phyloP scores from a whole-genome alignment of 2,888 invertebrate species.

The Ptychoptera contaminata region DNA sequence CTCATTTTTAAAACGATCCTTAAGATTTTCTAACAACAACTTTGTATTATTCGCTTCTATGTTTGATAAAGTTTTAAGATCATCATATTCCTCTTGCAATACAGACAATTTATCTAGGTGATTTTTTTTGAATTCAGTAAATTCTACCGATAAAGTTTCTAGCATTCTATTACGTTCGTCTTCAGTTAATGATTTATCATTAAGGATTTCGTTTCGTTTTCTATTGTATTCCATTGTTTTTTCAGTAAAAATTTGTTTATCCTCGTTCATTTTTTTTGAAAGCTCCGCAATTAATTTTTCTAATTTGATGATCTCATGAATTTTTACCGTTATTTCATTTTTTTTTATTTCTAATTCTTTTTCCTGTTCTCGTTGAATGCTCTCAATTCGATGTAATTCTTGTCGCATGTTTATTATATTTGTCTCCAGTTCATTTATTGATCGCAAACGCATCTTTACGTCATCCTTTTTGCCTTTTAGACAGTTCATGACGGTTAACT shows the following conservation, averaged over 20 bases:
- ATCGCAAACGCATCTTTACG: neutral
- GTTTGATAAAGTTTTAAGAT: neutral
- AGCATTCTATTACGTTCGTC: neutral
- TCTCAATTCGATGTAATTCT: neutral
- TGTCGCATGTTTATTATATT: neutral
- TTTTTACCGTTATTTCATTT: neutral
- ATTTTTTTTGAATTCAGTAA: neutral
- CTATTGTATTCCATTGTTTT: neutral
- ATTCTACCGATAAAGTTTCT: neutral
- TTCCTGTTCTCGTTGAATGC: neutral
- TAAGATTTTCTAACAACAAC: neutral
- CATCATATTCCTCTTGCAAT: neutral
- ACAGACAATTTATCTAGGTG: neutral
- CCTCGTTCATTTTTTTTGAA: neutral
- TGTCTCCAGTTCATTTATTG: conserved; percentile 1
- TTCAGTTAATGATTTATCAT: neutral
- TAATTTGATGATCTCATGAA: neutral
- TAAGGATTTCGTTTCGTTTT: neutral
- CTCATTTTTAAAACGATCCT: neutral
- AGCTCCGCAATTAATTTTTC: conserved; percentile 2
- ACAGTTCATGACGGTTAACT: neutral
- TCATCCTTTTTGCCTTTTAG: neutral
- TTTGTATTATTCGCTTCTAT: neutral
- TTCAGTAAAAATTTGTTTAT: neutral
- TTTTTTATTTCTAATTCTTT: neutral